Percentiles rank a stretch among this genome's conserved stretches.
Conservation (phyloP, 2,797 vertebrate species). For the Martes flavigula region DNA sequence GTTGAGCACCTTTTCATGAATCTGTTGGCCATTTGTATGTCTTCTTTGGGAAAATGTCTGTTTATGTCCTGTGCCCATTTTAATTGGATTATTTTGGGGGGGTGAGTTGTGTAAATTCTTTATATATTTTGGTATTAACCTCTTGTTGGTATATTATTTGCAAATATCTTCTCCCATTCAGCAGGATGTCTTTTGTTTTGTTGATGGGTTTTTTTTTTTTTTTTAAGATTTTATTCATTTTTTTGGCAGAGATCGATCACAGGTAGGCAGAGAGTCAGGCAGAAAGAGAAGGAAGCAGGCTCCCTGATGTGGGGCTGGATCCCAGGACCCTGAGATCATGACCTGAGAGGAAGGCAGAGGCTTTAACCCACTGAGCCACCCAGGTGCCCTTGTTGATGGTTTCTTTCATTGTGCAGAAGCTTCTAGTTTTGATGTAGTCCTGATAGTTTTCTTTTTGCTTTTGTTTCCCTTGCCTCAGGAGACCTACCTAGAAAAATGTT, state of each 20-base stretch:
- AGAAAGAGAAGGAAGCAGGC: too few relatives aligned
- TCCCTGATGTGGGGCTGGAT: too few relatives aligned
- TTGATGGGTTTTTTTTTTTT: neutral
- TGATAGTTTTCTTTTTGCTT: neutral
- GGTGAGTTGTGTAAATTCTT: neutral
- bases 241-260: too few relatives aligned
- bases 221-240: too few relatives aligned
- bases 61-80: neutral
- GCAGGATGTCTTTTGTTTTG: neutral
- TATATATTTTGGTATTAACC: neutral
- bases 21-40: neutral
- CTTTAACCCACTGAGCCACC: too few relatives aligned
- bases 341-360: too few relatives aligned
- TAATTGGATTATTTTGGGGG: neutral
- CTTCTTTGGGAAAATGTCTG: neutral
- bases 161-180: neutral
- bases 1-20: neutral
- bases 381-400: neutral
- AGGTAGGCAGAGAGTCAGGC: too few relatives aligned
- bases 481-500: neutral
- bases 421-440: neutral
- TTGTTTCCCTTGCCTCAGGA: neutral
- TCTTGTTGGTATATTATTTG: neutral
- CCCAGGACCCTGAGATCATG: too few relatives aligned
- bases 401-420: neutral